These are phyloP conservation scores for Empis stercorea DNA, from an alignment of 2,888 invertebrate species.

Conservation along the genomic window DNA sequence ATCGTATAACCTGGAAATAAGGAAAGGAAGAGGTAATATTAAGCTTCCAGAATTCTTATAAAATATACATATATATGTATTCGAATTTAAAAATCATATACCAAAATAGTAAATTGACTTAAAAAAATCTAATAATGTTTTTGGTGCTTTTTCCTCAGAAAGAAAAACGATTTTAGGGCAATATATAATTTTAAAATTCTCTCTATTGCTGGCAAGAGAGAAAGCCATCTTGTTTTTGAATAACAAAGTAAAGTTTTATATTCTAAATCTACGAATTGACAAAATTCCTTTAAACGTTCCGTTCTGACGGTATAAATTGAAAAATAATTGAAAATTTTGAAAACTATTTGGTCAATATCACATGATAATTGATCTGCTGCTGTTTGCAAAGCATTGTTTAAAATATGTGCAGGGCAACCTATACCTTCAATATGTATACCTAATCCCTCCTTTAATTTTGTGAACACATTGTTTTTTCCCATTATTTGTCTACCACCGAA, in stretches of 20 bases:
- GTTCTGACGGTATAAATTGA: slow-evolving; percentile 4
- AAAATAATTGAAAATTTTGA: slow-evolving; percentile 4
- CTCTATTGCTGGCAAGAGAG: slow-evolving; percentile 6
- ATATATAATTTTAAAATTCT: slow-evolving; percentile 7
- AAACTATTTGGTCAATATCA: slow-evolving; percentile 2
- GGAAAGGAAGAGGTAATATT: too few species aligned
- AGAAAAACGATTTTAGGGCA: slow-evolving; percentile 5
- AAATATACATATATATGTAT: too few species aligned
- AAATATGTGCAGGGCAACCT: slow-evolving; percentile 8
- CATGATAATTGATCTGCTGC: not conserved
- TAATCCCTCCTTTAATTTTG: slow-evolving; percentile 8
- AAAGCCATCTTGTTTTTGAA: slow-evolving; percentile 7
- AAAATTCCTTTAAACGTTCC: slow-evolving; percentile 5
- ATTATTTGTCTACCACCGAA: slow-evolving; percentile 2
- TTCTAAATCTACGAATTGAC: slow-evolving; percentile 4
- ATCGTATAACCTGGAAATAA: too few species aligned
- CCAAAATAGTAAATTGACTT: too few species aligned
- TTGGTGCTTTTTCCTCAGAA: not conserved
- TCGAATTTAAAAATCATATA: too few species aligned
- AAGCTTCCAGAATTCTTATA: too few species aligned
- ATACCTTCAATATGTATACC: slow-evolving; percentile 9
- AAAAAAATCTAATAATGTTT: slow-evolving; percentile 1
- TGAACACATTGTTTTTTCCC: slow-evolving; percentile 6
- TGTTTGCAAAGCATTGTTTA: slow-evolving; percentile 1
- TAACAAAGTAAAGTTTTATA: slow-evolving; percentile 5